phyloP scores from a whole-genome alignment of 2,797 vertebrate genomes.

The Coilia nasus region DNA sequence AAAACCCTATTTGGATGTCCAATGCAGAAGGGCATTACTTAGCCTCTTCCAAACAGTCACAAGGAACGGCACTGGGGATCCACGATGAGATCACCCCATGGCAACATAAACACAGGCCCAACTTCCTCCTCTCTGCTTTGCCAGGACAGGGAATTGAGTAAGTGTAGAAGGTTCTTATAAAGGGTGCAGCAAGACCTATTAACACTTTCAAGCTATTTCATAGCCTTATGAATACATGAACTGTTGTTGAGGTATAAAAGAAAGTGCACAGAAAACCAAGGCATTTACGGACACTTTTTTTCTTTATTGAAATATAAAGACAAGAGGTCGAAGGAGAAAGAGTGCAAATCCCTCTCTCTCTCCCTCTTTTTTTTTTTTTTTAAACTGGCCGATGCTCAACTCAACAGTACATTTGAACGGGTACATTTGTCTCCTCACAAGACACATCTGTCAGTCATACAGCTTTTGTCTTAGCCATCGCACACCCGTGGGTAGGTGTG shows the following conservation, averaged over 20 bases:
- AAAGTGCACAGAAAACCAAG: not conserved
- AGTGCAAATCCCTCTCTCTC: conserved; percentile 1
- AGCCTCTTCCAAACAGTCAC: not conserved
- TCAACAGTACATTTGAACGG: conserved; percentile 38
- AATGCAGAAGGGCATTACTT: not conserved
- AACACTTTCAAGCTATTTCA: not conserved
- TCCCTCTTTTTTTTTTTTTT: not conserved
- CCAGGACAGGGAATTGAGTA: not conserved
- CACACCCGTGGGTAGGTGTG: conserved; percentile 40
- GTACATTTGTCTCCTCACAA: conserved; percentile 13
- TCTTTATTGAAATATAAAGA: conserved; percentile 57
- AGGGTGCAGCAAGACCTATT: not conserved
- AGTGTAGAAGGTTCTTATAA: not conserved
- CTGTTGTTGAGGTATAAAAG: not conserved
- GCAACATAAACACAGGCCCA: not conserved
- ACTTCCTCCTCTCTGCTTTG: not conserved
- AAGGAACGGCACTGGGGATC: not conserved
- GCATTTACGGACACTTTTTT: conserved; percentile 35
- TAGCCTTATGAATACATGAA: not conserved
- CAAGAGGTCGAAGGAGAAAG: conserved; percentile 38
- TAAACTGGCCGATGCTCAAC: conserved; percentile 32
- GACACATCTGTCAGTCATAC: conserved; percentile 32
- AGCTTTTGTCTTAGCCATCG: conserved; percentile 33
- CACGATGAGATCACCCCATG: not conserved
- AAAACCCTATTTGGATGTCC: not conserved